phyloP scores from a whole-genome alignment of 2,113 vertebrate species.

The Seriola rivoliana region DNA sequence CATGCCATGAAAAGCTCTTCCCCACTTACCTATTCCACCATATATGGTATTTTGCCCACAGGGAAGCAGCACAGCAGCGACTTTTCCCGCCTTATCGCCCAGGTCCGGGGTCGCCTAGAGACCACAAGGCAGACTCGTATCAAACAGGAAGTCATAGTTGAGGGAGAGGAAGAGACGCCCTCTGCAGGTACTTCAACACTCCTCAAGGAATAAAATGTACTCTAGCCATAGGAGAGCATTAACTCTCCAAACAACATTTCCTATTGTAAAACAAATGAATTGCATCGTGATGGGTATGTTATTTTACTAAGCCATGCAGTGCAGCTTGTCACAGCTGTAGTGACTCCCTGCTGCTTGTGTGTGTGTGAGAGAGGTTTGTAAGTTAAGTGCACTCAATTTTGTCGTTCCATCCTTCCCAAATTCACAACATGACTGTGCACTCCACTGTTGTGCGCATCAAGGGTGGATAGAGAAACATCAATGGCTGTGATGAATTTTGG shows the following conservation, averaged over 20 bases:
- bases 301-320: too few relatives aligned
- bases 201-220: neutral
- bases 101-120: constrained; percentile 87
- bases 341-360: neutral
- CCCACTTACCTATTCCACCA: neutral
- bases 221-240: neutral
- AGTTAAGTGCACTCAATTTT: neutral
- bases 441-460: neutral
- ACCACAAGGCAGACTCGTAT: constrained; percentile 59
- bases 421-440: neutral
- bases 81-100: constrained; percentile 90
- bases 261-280: neutral
- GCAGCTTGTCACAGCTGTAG: neutral
- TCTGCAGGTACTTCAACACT: constrained; percentile 67
- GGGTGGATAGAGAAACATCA: neutral
- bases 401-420: constrained; percentile 1
- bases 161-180: constrained; percentile 16
- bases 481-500: neutral
- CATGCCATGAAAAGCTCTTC: neutral
- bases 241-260: neutral
- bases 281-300: neutral
- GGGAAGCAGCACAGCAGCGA: constrained; percentile 91
- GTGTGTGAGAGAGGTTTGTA: neutral
- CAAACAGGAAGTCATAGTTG: constrained; percentile 62
- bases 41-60: constrained; percentile 71